Evolutionary conservation across 2,888 invertebrate genomes (phyloP).

Genomic region (Criorhina ranunculi): DNA sequence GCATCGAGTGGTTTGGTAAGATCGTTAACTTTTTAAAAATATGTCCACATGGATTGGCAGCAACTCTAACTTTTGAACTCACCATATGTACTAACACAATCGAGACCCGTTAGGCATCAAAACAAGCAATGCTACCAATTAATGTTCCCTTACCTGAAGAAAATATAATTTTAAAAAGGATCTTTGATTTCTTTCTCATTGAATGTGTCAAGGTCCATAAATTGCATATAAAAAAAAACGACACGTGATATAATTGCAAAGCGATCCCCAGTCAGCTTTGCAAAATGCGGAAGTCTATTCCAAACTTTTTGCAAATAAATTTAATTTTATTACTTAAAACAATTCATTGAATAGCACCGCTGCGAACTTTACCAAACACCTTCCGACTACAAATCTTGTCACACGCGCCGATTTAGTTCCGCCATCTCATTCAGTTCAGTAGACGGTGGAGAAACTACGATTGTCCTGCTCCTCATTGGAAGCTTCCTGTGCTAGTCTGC

Average conservation of each 20-base stretch:
- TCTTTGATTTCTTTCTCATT: too few relatives aligned
- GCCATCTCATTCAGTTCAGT: constrained; percentile 7
- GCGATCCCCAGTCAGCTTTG: neutral
- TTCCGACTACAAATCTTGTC: constrained; percentile 25
- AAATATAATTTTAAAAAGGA: too few relatives aligned
- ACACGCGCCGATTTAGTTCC: constrained; percentile 44
- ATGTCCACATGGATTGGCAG: neutral
- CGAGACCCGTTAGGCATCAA: too few relatives aligned
- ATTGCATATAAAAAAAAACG: neutral
- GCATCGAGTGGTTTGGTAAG: neutral
- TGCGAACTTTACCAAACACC: neutral
- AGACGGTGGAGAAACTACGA: neutral
- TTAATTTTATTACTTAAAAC: constrained; percentile 7
- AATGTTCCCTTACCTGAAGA: too few relatives aligned
- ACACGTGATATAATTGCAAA: neutral
- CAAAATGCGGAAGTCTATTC: constrained; percentile 23
- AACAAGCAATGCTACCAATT: too few relatives aligned
- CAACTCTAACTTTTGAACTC: too few relatives aligned
- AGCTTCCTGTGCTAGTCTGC: constrained; percentile 50
- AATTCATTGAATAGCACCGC: constrained; percentile 16
- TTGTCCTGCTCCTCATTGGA: constrained; percentile 27
- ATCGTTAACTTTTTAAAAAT: constrained; percentile 23
- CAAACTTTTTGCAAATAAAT: constrained; percentile 3
- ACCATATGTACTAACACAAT: too few relatives aligned
- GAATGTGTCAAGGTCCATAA: neutral